Base-by-base conservation (phyloP, 2,797 vertebrate genomes). In the Hyperoplus lanceolatus region DNA sequence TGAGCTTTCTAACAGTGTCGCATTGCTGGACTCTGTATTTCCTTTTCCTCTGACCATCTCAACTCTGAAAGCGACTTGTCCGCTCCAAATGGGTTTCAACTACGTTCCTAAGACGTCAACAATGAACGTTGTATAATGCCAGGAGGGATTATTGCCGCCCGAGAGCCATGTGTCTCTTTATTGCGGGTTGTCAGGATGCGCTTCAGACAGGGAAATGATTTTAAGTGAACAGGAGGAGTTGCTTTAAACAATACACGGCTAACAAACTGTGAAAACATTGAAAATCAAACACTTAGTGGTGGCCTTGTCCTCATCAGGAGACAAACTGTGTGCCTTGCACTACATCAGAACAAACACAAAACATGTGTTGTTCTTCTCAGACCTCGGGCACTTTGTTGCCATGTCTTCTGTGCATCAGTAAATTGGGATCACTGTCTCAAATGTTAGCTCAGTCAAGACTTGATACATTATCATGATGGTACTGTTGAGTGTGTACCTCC, bases 151-250 rank as follows among this genome's bases (percentile, higher is more conserved):
- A 69, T 1, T 55, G 75, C 71, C 56, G 66, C 45, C 13, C 5
- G 4, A 70, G 15, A 51, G 46, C 62, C 12, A 38, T 0, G 53
- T 13, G 64, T 69, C 36, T 75, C 56, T 56, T 73, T 71, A 73
- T 74, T 80, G 54, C 55, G 5, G 69, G 68, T 9, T 73, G 79
- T 77, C 71, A 64, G 73, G 65, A 60, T 76, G 56, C 14, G 80
- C 56, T 75, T 73, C 71, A 72, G 78, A 80, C 68, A 41, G 39
- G 1, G 71, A 41, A 43, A 39, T 56, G 68, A 74, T 79, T 77
- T 29, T 61, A 75, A 54, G 48, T 67, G 65, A 69, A 50, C 69
- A 9, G 51, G 54, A 56, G 38, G 51, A 77, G 56, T 59, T 38
- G 61, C 67, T 68, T 61, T 75, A 49, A 76, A 69, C 6, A 8